Evolutionary conservation across 2,888 invertebrate species (phyloP), one percentile per base, ranked within the genome.

Genomic region (Toxonevra muliebris): DNA sequence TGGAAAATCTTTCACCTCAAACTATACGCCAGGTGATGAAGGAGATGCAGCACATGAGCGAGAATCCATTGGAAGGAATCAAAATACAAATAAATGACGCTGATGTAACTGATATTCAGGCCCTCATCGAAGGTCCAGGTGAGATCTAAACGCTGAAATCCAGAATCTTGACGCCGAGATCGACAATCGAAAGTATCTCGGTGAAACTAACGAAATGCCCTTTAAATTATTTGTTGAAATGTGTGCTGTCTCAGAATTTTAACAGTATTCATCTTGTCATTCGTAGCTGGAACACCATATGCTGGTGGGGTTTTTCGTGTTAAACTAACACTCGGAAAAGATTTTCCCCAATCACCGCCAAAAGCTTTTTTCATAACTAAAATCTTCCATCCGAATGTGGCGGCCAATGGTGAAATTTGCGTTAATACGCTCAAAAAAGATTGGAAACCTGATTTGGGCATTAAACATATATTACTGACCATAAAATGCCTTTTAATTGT

Each of bases 301-400:
- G 88, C 91, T 72, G 92, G 93, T 70, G 97, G 97, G 61, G 87
- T 91, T 76, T 98, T 98, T 86, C 91, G 92, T 84, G 92, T 97
- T 72, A 96, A 96, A 85, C 87, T 98, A 76, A 92, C 92, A 71
- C 88, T 98, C 69, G 94, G 95, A 13, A 96, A 96, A 87, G 95
- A 95, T 85, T 98, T 96, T 86, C 97, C 97, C 11, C 89, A 91
- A 77, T 90, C 92, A 76, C 96, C 97, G 75, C 97, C 97, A 58
- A 96, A 96, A 87, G 97, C 94, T 66, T 92, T 88, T 87, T 98
- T 98, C 86, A 87, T 96, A 71, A 98, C 97, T 65, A 95, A 94
- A 88, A 95, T 98, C 82, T 98, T 98, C 87, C 97, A 98, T 86
- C 97, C 97, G 40, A 98, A 98, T 88, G 97, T 98, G 76, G 93